These are phyloP conservation scores for Dreissena polymorpha DNA, from an alignment of 1,140 invertebrate genomes.

Conservation along the genomic window DNA sequence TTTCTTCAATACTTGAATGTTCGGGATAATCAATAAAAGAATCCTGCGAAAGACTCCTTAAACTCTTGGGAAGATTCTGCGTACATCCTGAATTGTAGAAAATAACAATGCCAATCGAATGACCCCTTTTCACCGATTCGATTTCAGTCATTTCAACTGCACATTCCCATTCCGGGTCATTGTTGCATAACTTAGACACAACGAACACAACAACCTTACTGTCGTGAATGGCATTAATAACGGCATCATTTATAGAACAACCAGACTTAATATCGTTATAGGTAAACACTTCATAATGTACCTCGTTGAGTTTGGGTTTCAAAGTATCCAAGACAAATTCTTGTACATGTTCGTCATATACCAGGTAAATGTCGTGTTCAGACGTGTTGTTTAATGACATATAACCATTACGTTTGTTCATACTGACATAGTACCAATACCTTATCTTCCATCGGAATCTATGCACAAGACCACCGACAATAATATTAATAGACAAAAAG, in stretches of 20 bases:
- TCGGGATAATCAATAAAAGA: no score
- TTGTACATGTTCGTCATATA: neutral
- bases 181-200: slow-evolving; percentile 9
- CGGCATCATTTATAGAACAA: slow-evolving; percentile 5
- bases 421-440: slow-evolving; percentile 43
- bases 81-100: neutral
- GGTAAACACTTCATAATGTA: neutral
- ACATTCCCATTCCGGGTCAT: slow-evolving; percentile 19
- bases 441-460: slow-evolving; percentile 18
- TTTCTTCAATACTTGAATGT: no score
- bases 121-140: slow-evolving; percentile 9
- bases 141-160: slow-evolving; percentile 27
- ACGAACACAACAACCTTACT: slow-evolving; percentile 22
- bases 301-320: slow-evolving; percentile 10
- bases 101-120: slow-evolving; percentile 11
- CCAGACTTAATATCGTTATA: neutral
- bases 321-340: slow-evolving; percentile 14
- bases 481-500: neutral
- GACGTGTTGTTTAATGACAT: neutral
- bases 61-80: no score
- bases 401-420: neutral
- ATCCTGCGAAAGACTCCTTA: no score
- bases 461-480: slow-evolving; percentile 11
- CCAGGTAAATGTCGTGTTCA: slow-evolving; percentile 18
- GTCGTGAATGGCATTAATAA: slow-evolving; percentile 18